A percentile compares a stretch with the other conserved stretches of the same genome.
phyloP scores from a whole-genome alignment of 2,113 vertebrate genomes.

The Probosciger aterrimus region DNA sequence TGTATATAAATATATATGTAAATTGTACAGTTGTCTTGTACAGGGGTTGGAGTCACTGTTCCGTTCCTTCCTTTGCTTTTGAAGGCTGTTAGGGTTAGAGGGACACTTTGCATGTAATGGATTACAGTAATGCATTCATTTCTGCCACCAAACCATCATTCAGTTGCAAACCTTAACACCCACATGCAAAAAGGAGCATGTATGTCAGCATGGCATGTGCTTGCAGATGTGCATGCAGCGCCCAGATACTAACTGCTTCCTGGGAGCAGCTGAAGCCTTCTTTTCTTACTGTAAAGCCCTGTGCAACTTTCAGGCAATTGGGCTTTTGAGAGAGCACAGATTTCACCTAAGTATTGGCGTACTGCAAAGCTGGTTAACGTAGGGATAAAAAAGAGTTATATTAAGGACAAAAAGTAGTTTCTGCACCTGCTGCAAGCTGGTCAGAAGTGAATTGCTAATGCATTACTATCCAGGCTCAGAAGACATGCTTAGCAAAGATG shows the following conservation, averaged over 20 bases:
- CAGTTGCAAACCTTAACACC: neutral
- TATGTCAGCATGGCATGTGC: neutral
- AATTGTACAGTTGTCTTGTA: conserved; percentile 85
- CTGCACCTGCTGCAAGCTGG: neutral
- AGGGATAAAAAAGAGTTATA: neutral
- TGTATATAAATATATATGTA: conserved; percentile 86
- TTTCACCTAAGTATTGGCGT: neutral
- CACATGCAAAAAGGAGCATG: neutral
- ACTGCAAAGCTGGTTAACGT: neutral
- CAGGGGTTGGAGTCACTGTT: conserved; percentile 69
- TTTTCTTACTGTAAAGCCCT: neutral
- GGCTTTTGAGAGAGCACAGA: neutral
- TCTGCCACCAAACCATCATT: neutral
- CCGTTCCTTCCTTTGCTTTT: conserved; percentile 25
- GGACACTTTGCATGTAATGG: neutral
- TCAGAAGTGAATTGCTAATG: neutral
- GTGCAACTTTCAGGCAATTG: neutral
- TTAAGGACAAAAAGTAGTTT: neutral
- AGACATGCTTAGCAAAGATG: neutral
- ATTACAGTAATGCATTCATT: conserved; percentile 13
- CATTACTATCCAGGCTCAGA: neutral
- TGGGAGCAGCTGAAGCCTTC: neutral
- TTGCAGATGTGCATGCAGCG: neutral
- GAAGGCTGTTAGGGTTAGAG: conserved; percentile 11
- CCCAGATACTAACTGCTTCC: neutral